These are phyloP conservation scores for Mycteria americana DNA, from an alignment of 2,797 vertebrate species.

Conservation along the genomic window DNA sequence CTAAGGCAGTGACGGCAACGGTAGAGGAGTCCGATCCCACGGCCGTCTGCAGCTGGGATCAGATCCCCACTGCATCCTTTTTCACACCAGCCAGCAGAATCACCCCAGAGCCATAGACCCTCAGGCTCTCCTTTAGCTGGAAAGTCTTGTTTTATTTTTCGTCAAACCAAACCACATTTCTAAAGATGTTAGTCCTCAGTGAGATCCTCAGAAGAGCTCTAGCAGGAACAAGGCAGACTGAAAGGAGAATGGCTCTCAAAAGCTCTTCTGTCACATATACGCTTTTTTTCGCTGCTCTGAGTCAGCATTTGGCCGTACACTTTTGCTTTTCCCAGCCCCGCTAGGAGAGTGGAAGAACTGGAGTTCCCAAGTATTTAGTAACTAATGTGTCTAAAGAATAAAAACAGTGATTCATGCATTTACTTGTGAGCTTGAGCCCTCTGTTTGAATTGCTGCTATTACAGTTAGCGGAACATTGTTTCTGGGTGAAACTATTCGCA, in stretches of 20 bases:
- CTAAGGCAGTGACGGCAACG: not conserved
- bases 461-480: not conserved
- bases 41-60: not conserved
- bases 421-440: constrained; percentile 23
- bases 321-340: not conserved
- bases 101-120: not conserved
- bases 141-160: not conserved
- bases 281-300: not conserved
- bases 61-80: not conserved
- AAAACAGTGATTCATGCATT: constrained; percentile 41
- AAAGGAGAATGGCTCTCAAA: not conserved
- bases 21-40: not conserved
- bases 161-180: not conserved
- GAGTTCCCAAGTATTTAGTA: not conserved
- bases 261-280: not conserved
- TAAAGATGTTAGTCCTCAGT: not conserved
- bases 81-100: not conserved
- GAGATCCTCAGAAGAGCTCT: not conserved
- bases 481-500: constrained; percentile 38
- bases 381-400: constrained; percentile 16
- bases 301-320: constrained; percentile 6
- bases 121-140: not conserved
- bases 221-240: not conserved
- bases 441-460: constrained; percentile 49
- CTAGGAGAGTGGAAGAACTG: not conserved